A percentile compares a stretch with the other conserved stretches of the same genome.
Evolutionary conservation across 2,888 invertebrate species (phyloP).

Genomic region (Drosophila kuntzei): DNA sequence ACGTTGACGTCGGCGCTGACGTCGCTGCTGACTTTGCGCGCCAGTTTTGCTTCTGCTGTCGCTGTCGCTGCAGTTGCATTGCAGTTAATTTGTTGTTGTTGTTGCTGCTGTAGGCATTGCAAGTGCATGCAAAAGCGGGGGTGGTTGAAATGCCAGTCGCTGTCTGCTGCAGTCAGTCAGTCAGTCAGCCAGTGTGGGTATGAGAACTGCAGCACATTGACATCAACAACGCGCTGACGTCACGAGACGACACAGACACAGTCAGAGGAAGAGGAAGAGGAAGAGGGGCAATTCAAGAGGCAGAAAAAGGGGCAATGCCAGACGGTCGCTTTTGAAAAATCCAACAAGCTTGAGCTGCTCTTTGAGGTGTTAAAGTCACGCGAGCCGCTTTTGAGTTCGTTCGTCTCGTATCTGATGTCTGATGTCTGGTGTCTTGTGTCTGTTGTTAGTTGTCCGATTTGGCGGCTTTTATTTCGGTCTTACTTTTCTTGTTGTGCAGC

Average conservation of each 20-base stretch:
- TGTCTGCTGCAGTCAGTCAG: constrained; percentile 38
- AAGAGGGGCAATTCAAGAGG: not conserved
- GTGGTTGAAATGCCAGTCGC: constrained; percentile 31
- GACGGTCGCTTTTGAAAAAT: constrained; percentile 37
- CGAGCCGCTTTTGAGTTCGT: constrained; percentile 42
- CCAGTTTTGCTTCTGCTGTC: constrained; percentile 21
- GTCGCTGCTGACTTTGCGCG: constrained; percentile 29
- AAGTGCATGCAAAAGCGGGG: constrained; percentile 48
- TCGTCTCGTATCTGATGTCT: constrained; percentile 23
- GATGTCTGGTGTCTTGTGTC: constrained; percentile 16
- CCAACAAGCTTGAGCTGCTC: constrained; percentile 52
- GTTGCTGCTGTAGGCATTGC: constrained; percentile 25
- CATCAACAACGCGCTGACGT: constrained; percentile 56
- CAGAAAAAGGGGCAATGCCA: not conserved
- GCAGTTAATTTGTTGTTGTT: constrained; percentile 18
- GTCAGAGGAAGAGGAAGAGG: not conserved
- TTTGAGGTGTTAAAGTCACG: constrained; percentile 78
- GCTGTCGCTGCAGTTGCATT: constrained; percentile 15
- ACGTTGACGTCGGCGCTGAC: constrained; percentile 24
- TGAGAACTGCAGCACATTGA: constrained; percentile 71
- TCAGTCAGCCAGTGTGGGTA: constrained; percentile 37
- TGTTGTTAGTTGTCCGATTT: constrained; percentile 14
- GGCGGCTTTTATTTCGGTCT: constrained; percentile 45
- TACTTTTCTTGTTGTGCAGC: constrained; percentile 71
- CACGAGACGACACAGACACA: constrained; percentile 20